Evolutionary conservation across 2,113 vertebrate genomes (phyloP), one percentile per base, ranked within the genome.

Genomic region (Benitochromis conjunctus): DNA sequence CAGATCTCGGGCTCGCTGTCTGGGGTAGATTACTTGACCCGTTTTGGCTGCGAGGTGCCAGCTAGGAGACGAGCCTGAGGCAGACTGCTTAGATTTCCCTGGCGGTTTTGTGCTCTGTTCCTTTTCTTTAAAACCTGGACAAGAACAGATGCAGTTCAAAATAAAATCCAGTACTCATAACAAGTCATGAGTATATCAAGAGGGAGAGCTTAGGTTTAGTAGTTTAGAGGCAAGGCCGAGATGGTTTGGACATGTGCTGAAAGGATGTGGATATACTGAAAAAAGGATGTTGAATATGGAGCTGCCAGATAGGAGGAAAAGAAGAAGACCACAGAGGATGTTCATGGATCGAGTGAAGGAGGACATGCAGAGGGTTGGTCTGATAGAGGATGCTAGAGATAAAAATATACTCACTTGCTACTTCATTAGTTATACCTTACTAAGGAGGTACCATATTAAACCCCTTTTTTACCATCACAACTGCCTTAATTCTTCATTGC

Each of bases 1-100:
- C 96, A 94, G 91, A 97, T 91, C 16, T 98, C 96, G 81, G 94
- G 92, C 86, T 97, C 94, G 0, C 96, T 96, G 88, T 9, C 95
- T 92, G 16, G 71, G 11, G 96, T 95, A 16, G 94, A 87, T 1
- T 91, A 90, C 62, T 48, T 79, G 10, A 21, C 85, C 46, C 89
- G 2, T 0, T 91, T 91, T 7, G 93, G 91, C 82, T 94, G 34
- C 29, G 88, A 82, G 0, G 91, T 92, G 21, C 95, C 94, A 83
- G 86, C 94, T 62, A 88, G 94, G 19, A 80, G 62, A 60, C 80
- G 90, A 38, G 94, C 92, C 84, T 96, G 94, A 0, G 69, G 91
- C 81, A 96, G 69, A 5, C 87, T 96, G 14, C 83, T 94, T 80
- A 95, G 94, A 9, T 97, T 96, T 57, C 82, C 87, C 79, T 96